Percentiles rank a stretch among this genome's conserved stretches.
Evolutionary conservation across 1,140 invertebrate genomes (phyloP).

Genomic region (Brachionus koreanus): DNA sequence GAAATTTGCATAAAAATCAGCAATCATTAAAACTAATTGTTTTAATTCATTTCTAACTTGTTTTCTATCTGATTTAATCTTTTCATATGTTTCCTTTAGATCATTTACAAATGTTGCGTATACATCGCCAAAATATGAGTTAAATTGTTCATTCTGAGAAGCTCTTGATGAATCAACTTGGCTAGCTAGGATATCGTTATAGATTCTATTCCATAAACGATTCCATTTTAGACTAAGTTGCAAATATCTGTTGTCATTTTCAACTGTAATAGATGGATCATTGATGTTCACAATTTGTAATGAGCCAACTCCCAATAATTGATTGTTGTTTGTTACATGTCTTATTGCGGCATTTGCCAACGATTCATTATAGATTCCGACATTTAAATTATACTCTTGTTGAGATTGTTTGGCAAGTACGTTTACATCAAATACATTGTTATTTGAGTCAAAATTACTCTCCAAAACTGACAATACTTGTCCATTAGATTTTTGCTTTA

Average conservation of each 20-base stretch:
- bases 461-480: neutral
- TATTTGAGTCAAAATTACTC: constrained; percentile 15
- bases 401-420: neutral
- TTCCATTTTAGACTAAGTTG: constrained; percentile 9
- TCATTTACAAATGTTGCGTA: neutral
- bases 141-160: neutral
- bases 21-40: neutral
- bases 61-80: neutral
- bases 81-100: neutral
- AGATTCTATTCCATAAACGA: constrained; percentile 15
- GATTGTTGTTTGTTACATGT: neutral
- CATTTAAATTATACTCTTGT: neutral
- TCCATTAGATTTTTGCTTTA: neutral
- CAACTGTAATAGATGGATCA: neutral
- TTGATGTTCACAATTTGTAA: neutral
- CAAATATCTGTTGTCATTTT: neutral
- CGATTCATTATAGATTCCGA: constrained; percentile 21
- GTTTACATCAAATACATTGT: constrained; percentile 9
- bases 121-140: constrained; percentile 38
- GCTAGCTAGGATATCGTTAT: neutral
- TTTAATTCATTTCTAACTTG: neutral
- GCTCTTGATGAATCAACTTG: neutral
- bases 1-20: neutral
- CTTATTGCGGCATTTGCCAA: neutral
- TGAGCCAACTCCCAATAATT: neutral